These are phyloP conservation scores for Ceraclea dissimilis DNA, from an alignment of 2,888 invertebrate species.

Conservation along the genomic window DNA sequence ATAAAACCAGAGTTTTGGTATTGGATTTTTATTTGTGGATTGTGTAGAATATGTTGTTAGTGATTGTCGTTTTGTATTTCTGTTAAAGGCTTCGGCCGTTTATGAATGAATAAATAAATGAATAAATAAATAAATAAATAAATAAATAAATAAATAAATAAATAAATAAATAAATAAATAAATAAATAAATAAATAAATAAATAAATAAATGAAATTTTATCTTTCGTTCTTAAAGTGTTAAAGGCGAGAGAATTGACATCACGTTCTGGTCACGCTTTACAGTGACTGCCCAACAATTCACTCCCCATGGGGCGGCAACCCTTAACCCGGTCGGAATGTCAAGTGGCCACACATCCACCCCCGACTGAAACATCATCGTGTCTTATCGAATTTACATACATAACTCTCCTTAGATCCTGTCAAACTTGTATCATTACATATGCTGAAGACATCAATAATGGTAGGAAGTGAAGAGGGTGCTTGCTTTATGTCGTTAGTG, in stretches of 20 bases:
- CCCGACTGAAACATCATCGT: neutral
- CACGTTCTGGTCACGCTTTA: conserved; percentile 16
- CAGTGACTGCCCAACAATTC: conserved; percentile 3
- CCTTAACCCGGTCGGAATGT: conserved; percentile 7
- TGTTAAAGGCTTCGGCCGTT: no score
- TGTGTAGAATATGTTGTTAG: no score
- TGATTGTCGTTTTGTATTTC: no score
- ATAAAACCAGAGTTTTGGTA: no score
- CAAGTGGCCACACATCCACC: conserved; percentile 9
- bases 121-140: no score
- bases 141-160: no score
- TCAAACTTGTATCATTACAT: neutral
- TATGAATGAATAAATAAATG: no score
- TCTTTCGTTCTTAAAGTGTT: no score
- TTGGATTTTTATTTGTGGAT: no score
- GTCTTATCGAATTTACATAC: neutral
- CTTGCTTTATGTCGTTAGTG: neutral
- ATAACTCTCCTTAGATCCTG: neutral
- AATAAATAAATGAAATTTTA: no score
- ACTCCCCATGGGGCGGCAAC: conserved; percentile 6
- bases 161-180: no score
- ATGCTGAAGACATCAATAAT: neutral
- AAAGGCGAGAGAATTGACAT: neutral
- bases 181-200: no score
- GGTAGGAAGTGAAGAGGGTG: neutral